Evolutionary conservation across 2,113 vertebrate genomes (phyloP).

Genomic region (Sialia sialis): DNA sequence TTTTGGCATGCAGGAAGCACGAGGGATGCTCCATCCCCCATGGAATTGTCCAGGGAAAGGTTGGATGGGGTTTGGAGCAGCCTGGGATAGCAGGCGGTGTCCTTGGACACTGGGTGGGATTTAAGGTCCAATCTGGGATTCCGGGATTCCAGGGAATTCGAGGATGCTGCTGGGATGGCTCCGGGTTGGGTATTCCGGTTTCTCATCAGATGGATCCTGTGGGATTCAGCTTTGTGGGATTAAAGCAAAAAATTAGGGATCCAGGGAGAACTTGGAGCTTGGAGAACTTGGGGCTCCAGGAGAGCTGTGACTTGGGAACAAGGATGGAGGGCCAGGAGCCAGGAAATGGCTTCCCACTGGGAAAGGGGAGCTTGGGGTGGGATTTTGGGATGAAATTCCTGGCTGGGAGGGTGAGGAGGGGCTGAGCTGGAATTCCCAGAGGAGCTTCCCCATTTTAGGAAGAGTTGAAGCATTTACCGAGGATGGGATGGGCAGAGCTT

Average conservation of each 20-base stretch:
- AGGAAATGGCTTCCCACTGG: neutral
- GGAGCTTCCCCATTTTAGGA: neutral
- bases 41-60: neutral
- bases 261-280: accelerated
- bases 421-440: neutral
- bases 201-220: neutral
- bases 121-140: neutral
- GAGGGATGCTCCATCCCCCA: accelerated
- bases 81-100: accelerated
- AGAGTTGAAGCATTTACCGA: accelerated
- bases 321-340: accelerated
- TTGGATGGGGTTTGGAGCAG: neutral
- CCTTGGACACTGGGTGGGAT: neutral
- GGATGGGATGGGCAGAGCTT: accelerated
- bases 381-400: neutral
- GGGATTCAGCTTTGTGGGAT: neutral
- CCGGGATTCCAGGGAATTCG: neutral
- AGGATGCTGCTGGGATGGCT: neutral
- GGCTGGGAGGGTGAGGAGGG: neutral
- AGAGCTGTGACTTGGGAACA: neutral
- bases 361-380: neutral
- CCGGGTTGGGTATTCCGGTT: neutral
- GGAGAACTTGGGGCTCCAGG: neutral
- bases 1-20: accelerated
- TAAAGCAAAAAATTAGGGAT: neutral